Evolutionary conservation across 2,113 vertebrate genomes (phyloP).

Genomic region (Hemiprocne comata): DNA sequence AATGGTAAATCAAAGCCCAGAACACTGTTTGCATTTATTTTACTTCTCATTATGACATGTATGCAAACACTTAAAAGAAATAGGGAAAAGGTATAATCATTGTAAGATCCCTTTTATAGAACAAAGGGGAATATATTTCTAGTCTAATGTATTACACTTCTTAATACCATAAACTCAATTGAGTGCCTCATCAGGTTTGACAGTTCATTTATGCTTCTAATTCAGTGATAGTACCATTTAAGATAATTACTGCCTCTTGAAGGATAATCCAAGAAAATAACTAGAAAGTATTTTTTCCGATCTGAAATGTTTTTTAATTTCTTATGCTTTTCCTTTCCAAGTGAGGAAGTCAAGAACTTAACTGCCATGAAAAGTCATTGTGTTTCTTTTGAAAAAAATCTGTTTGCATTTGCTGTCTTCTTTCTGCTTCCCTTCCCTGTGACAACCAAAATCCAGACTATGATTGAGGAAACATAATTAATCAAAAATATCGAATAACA

Average conservation of each 20-base stretch:
- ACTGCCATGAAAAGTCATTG: background rate
- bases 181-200: slow-evolving; percentile 12
- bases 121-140: slow-evolving; percentile 44
- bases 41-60: slow-evolving; percentile 72
- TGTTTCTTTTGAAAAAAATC: background rate
- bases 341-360: background rate
- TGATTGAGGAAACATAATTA: background rate
- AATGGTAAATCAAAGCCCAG: slow-evolving; percentile 74
- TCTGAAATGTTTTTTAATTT: background rate
- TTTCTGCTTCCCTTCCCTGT: background rate
- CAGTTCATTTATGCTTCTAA: slow-evolving; percentile 22
- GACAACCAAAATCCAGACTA: background rate
- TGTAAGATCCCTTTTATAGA: slow-evolving; percentile 38
- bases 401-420: background rate
- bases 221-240: background rate
- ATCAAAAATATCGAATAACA: background rate
- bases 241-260: slow-evolving; percentile 3
- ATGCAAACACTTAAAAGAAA: slow-evolving; percentile 71
- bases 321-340: background rate
- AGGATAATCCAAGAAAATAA: slow-evolving; percentile 6
- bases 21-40: slow-evolving; percentile 73
- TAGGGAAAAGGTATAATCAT: slow-evolving; percentile 38
- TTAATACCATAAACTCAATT: slow-evolving; percentile 5
- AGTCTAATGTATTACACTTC: slow-evolving; percentile 37
- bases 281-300: background rate